Base-by-base conservation (phyloP, 1,140 invertebrate species). In the Pseudomyrmex dendroicus region DNA sequence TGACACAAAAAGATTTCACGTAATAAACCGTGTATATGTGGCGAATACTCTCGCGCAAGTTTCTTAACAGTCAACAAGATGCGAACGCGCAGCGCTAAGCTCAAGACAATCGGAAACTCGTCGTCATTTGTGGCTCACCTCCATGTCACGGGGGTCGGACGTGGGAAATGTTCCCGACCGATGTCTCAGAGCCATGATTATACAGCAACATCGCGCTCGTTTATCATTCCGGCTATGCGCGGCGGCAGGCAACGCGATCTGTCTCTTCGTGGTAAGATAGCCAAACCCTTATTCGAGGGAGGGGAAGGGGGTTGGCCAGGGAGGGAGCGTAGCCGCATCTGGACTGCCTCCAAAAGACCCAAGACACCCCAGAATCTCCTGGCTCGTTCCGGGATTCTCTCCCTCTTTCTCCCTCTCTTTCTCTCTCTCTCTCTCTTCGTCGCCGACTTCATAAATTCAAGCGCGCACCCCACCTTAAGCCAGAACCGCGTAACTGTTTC, bases 401-500 rank as follows among this genome's bases (percentile, higher is more conserved):
- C 20, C 52, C 35, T 35, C 22, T 22, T 54, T 62, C 68, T 20
- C 78, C 86, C 68, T 70, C 66, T 12, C 20, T 13, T 15, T 20
- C 35, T 35, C 68, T 70, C 66, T 66, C 44, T 20, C 57, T 61
- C 20, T 44, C 35, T 35, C 22, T 22, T 54, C 66, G 68, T 61
- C 67, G 35, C 78, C 86, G 89, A 93, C 91, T 93, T 92, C 91
- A 93, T 93, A 93, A 93, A 93, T 93, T 89, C 86, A 83, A 20
- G 46, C 73, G 64, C 73, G 67, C 82, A 64, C 87, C 85, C 82
- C 83, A 83, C 72, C 87, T 89, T 85, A 84, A 90, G 86, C 77
- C 73, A 89, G 87, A 90, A 91, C 86, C 89, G 77, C 90, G 87
- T 92, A 93, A 93, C 92, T 92, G 92, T 92, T 92, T 91, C 91